Evolutionary conservation across 2,797 vertebrate species (phyloP).

Genomic region (Chloroceryle amazona): DNA sequence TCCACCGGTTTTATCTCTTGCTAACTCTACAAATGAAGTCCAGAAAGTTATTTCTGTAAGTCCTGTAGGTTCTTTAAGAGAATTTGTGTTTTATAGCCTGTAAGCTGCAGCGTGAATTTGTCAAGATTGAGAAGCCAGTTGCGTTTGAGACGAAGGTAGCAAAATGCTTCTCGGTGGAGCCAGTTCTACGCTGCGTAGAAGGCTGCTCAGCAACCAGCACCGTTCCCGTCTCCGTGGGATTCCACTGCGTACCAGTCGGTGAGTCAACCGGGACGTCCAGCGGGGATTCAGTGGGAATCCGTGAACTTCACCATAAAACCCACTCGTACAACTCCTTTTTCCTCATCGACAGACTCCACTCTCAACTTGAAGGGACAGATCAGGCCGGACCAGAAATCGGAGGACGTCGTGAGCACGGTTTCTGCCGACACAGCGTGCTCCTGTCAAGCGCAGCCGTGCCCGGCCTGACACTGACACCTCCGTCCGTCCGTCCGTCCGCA

Average conservation of each 20-base stretch:
- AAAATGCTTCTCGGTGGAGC: slow-evolving; percentile 60
- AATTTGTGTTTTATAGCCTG: slow-evolving; percentile 28
- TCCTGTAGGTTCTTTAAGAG: background rate
- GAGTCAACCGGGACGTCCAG: fast-evolving
- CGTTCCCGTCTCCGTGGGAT: background rate
- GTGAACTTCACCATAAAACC: fast-evolving
- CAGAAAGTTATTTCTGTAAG: background rate
- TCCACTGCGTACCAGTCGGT: slow-evolving; percentile 58
- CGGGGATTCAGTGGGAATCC: fast-evolving
- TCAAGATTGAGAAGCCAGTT: slow-evolving; percentile 33
- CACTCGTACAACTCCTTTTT: background rate
- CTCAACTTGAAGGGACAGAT: background rate
- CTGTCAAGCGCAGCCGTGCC: background rate
- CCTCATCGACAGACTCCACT: background rate
- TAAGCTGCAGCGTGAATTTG: slow-evolving; percentile 38
- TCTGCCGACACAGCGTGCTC: background rate
- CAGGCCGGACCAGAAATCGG: background rate
- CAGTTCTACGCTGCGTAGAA: slow-evolving; percentile 27
- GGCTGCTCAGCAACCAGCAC: slow-evolving; percentile 15
- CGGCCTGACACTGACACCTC: no score
- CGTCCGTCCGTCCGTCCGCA: no score
- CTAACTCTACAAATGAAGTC: background rate
- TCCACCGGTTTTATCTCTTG: background rate
- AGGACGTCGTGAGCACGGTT: background rate
- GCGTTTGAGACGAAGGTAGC: background rate